Evolutionary conservation across 2,888 invertebrate genomes (phyloP), one percentile per base, ranked within the genome.

Genomic region (Amorpha juglandis): DNA sequence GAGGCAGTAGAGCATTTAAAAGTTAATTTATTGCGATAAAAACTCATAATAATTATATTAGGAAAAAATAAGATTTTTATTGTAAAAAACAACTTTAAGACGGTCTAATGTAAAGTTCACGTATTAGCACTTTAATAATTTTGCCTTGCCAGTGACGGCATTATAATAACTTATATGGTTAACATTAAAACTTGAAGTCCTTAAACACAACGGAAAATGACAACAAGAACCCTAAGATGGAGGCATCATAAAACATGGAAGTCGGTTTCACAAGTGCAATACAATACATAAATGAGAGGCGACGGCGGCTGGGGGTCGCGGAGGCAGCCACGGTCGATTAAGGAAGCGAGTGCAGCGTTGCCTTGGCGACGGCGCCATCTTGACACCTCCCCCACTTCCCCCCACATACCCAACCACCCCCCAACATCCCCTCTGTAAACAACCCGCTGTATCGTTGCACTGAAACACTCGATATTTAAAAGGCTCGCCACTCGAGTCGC

Each of bases 301-400:
- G 78, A 78, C 79, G 78, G 80, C 80, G 79, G 82, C 82, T 79
- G 81, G 71, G 77, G 68, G 67, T 75, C 78, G 79, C 77, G 84
- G 81, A 84, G 89, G 86, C 82, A 87, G 87, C 87, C 87, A 86
- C 92, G 92, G 92, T 93, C 92, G 92, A 93, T 92, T 91, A 93
- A 92, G 92, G 92, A 93, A 92, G 92, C 89, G 87, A 92, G 86
- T 92, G 92, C 92, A 93, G 80, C 90, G 92, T 93, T 92, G 90
- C 91, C 91, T 85, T 88, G 89, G 81, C 84, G 83, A 92, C 92
- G 91, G 78, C 90, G 92, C 92, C 92, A 92, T 92, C 92, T 92
- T 93, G 90, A 80, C 84, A 80, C 85, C 84, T 78, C 75, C 71
- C 74, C 78, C 76, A 71, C 74, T 68, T 67, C 70, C 47, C 73